phyloP scores from a whole-genome alignment of 2,888 invertebrate genomes.

The Apamea anceps region DNA sequence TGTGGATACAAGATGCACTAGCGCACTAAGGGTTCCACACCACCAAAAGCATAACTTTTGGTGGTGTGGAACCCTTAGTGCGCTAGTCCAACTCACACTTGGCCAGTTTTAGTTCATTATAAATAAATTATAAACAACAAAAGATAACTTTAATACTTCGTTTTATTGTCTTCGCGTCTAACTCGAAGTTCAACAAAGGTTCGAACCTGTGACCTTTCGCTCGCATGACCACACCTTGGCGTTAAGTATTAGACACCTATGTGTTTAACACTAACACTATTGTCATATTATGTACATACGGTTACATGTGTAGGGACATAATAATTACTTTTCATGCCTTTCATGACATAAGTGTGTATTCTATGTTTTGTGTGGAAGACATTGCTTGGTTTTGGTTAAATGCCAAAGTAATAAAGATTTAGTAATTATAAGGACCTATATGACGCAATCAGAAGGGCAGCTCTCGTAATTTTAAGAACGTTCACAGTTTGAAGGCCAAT shows the following conservation, averaged over 20 bases:
- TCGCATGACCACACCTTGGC: constrained; percentile 35
- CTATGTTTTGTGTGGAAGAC: background rate
- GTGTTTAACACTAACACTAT: background rate
- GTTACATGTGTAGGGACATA: background rate
- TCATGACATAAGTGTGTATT: background rate
- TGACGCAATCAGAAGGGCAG: background rate
- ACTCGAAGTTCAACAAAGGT: constrained; percentile 47
- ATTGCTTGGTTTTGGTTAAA: constrained; percentile 12
- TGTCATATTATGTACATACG: background rate
- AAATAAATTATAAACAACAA: background rate
- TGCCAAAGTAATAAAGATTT: background rate
- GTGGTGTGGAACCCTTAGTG: background rate
- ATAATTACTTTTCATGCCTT: constrained; percentile 18
- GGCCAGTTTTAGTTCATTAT: background rate
- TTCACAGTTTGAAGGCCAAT: too few relatives aligned
- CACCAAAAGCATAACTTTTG: too few relatives aligned
- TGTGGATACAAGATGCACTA: background rate
- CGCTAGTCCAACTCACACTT: background rate
- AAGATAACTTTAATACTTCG: background rate
- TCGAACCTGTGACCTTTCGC: constrained; percentile 52
- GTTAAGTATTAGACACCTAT: constrained; percentile 4
- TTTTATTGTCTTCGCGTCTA: constrained; percentile 32
- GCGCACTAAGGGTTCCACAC: too few relatives aligned
- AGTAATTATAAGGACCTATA: background rate
- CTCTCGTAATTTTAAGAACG: too few relatives aligned